These are phyloP conservation scores for Lepidocyrtoides sp. DNA, from an alignment of 2,888 invertebrate species.

Conservation along the genomic window DNA sequence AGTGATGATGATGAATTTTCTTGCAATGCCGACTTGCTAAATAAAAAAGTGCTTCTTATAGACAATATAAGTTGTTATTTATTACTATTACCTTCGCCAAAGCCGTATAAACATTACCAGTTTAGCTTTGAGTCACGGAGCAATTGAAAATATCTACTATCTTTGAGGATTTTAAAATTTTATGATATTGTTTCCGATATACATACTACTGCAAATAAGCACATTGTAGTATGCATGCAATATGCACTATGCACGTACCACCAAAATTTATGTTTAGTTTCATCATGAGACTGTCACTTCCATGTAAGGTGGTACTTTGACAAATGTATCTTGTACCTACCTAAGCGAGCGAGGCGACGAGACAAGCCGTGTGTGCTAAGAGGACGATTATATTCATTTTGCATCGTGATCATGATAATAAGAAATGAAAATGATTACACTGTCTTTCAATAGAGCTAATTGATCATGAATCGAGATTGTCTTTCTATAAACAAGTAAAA, in stretches of 20 bases:
- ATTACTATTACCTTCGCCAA: too few relatives aligned
- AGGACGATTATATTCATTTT: not conserved
- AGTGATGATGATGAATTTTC: too few relatives aligned
- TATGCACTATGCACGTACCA: not conserved
- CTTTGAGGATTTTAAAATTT: not conserved
- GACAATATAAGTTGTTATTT: too few relatives aligned
- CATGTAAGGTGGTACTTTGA: constrained; percentile 68
- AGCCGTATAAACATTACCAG: not conserved
- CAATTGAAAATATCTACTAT: not conserved
- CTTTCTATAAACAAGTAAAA: constrained; percentile 18
- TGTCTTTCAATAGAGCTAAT: too few relatives aligned
- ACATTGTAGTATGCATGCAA: too few relatives aligned
- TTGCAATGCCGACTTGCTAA: not conserved
- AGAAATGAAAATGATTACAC: too few relatives aligned
- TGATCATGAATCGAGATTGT: not conserved
- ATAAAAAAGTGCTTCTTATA: not conserved
- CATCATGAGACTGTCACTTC: constrained; percentile 46
- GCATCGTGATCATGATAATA: not conserved
- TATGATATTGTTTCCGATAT: too few relatives aligned
- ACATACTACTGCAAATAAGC: not conserved
- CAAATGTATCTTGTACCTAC: not conserved
- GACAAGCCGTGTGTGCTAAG: not conserved
- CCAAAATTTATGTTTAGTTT: too few relatives aligned
- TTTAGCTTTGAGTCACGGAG: not conserved
- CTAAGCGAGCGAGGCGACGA: not conserved